Percentiles rank a stretch among this genome's conserved stretches.
Conservation (phyloP, 64 coral and sea anemone genomes). For the Cladopsammia gracilis region DNA sequence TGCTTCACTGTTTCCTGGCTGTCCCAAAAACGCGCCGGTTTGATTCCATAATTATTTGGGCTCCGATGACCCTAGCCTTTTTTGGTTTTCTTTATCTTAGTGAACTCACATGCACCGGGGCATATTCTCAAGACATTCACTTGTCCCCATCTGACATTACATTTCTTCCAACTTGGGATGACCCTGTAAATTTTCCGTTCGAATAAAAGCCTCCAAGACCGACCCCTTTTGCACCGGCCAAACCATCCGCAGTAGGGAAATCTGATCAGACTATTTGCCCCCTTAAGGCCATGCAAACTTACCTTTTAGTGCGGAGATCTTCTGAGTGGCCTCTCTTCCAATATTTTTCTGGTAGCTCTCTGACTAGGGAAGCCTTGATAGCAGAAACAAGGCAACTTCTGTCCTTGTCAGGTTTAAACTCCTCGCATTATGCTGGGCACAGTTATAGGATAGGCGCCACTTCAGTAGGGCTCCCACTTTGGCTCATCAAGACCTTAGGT, state of each 20-base stretch:
- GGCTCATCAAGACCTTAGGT: conserved; percentile 22
- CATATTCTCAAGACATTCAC: too few relatives aligned
- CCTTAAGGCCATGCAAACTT: neutral
- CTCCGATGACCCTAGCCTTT: too few relatives aligned
- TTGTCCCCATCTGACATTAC: too few relatives aligned
- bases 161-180: too few relatives aligned
- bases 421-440: neutral
- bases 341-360: neutral
- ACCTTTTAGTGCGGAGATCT: neutral
- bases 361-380: neutral
- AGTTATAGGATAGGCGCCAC: conserved; percentile 19
- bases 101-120: too few relatives aligned
- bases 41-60: too few relatives aligned
- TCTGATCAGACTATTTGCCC: neutral
- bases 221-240: too few relatives aligned
- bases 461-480: conserved; percentile 40
- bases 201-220: too few relatives aligned
- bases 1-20: neutral
- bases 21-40: too few relatives aligned
- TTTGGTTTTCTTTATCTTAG: too few relatives aligned
- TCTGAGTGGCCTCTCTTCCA: neutral
- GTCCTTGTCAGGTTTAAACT: neutral
- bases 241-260: neutral
- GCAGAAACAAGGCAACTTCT: neutral
- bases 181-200: too few relatives aligned